Conservation (phyloP, 2,797 vertebrate genomes). For the Mastacembelus armatus region DNA sequence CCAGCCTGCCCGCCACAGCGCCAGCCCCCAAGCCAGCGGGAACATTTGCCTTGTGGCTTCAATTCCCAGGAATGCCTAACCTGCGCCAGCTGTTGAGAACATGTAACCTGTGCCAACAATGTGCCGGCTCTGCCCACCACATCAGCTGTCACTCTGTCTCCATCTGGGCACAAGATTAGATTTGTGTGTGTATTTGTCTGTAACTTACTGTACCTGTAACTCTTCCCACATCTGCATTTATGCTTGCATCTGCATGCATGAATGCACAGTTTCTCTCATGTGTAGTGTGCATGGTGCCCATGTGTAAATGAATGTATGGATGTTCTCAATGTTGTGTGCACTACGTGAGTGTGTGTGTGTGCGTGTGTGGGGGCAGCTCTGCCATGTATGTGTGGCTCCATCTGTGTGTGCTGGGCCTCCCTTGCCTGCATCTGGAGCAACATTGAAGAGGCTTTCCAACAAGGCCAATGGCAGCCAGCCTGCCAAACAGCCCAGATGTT, state of each 20-base stretch:
- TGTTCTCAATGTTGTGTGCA: slow-evolving; percentile 26
- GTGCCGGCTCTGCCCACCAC: slow-evolving; percentile 94
- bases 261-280: slow-evolving; percentile 41
- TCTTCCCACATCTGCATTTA: slow-evolving; percentile 76
- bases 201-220: slow-evolving; percentile 57
- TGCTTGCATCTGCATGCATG: slow-evolving; percentile 52
- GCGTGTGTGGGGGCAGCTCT: slow-evolving; percentile 28
- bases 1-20: slow-evolving; percentile 91
- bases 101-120: slow-evolving; percentile 98
- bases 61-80: slow-evolving; percentile 99
- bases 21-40: slow-evolving; percentile 92
- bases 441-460: slow-evolving; percentile 95
- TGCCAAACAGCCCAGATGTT: slow-evolving; percentile 99
- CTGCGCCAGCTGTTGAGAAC: slow-evolving; percentile 99
- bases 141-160: slow-evolving; percentile 97
- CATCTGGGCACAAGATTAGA: slow-evolving; percentile 94
- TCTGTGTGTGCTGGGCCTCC: slow-evolving; percentile 85
- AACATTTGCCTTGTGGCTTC: slow-evolving; percentile 99
- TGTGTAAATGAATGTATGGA: slow-evolving; percentile 31
- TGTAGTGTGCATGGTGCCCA: slow-evolving; percentile 31
- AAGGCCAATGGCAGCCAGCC: slow-evolving; percentile 91
- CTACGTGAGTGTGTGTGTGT: slow-evolving; percentile 29
- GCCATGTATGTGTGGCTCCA: slow-evolving; percentile 61
- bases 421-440: slow-evolving; percentile 99
- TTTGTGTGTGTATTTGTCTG: slow-evolving; percentile 62